Evolutionary conservation across 2,888 invertebrate species (phyloP).

Genomic region (Lobophora halterata): DNA sequence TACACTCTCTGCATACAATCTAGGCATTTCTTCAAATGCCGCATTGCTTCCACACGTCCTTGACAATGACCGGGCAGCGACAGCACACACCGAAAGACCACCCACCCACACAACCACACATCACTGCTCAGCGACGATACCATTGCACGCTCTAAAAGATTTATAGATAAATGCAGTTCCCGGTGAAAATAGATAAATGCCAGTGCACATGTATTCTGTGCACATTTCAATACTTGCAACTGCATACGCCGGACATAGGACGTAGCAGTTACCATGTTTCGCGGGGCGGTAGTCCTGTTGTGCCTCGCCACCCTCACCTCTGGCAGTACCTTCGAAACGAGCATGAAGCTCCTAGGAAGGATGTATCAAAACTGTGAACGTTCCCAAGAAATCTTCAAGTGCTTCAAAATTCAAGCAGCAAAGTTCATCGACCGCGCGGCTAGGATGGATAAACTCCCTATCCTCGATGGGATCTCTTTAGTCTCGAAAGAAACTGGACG

Average conservation of each 20-base stretch:
- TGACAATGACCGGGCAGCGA: conserved; percentile 54
- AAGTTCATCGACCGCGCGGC: conserved; percentile 84
- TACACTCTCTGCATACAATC: too few species aligned
- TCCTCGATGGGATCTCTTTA: conserved; percentile 83
- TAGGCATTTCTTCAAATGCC: conserved; percentile 35
- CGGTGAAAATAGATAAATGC: conserved; percentile 81
- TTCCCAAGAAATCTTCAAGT: conserved; percentile 84
- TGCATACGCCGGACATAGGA: conserved; percentile 65
- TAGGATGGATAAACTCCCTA: conserved; percentile 80
- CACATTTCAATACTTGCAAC: conserved; percentile 76
- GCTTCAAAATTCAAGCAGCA: conserved; percentile 85
- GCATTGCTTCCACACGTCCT: conserved; percentile 38
- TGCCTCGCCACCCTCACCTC: conserved; percentile 60
- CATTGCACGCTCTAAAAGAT: conserved; percentile 82
- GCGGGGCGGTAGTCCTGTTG: conserved; percentile 61
- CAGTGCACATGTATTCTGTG: conserved; percentile 72
- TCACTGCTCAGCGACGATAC: conserved; percentile 75
- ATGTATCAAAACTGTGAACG: conserved; percentile 83
- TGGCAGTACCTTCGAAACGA: conserved; percentile 65
- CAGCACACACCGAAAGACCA: conserved; percentile 32
- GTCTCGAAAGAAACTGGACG: conserved; percentile 72
- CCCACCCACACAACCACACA: conserved; percentile 55
- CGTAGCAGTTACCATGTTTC: conserved; percentile 48
- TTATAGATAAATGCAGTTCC: conserved; percentile 81
- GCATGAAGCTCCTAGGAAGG: conserved; percentile 74